phyloP scores from a whole-genome alignment of 2,113 vertebrate genomes.

The Rhizomys pruinosus region DNA sequence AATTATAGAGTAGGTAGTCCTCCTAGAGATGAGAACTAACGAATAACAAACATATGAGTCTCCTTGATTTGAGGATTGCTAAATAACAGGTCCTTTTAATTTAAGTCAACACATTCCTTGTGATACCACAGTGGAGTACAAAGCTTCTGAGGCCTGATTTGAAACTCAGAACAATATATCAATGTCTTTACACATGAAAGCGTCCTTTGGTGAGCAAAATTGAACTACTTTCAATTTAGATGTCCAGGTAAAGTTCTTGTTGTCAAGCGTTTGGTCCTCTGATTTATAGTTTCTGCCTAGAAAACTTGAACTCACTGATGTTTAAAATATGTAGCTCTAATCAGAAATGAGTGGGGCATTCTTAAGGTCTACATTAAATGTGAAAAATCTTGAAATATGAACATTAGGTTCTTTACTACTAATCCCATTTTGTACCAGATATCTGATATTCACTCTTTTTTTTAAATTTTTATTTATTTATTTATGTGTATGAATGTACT shows the following conservation, averaged over 20 bases:
- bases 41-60: neutral
- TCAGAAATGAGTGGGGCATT: slow-evolving; percentile 36
- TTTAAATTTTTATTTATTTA: too few species aligned
- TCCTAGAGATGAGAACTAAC: neutral
- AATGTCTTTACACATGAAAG: neutral
- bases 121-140: neutral
- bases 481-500: too few species aligned
- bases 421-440: neutral
- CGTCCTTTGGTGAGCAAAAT: slow-evolving; percentile 18
- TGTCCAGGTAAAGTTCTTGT: neutral
- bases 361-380: neutral
- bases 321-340: neutral
- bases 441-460: slow-evolving; percentile 64
- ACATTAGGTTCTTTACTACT: slow-evolving; percentile 4
- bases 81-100: neutral
- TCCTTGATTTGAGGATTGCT: neutral
- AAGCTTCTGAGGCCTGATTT: neutral
- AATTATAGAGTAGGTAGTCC: neutral
- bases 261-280: neutral
- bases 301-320: slow-evolving; percentile 51
- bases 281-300: neutral
- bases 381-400: slow-evolving; percentile 45
- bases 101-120: neutral
- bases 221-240: neutral
- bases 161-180: neutral